Evolutionary conservation across 2,888 invertebrate genomes (phyloP), one percentile per base, ranked within the genome.

Genomic region (Torymus tubicola): DNA sequence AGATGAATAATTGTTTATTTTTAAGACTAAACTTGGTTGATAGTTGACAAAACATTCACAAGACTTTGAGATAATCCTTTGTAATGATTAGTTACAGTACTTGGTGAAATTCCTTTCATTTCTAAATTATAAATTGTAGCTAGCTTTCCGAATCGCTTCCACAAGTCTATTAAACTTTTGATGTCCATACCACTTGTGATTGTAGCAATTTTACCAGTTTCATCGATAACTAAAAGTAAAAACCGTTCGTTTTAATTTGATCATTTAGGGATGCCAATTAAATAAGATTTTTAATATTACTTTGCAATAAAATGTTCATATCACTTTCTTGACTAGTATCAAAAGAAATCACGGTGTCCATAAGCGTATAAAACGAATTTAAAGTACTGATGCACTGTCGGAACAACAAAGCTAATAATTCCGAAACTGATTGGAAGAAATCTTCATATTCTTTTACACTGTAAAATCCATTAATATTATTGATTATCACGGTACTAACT

Each of bases 61-160:
- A 86, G 83, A 53, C 85, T 83, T 65, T 83, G 81, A 0, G 85
- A 67, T 13, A 88, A 82, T 24, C 82, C 83, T 73, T 78, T 81
- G 16, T 88, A 83, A 58, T 87, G 86, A 42, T 65, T 50, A 2
- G 80, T 78, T 4, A 89, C 81, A 14, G 74, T 82, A 0, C 61
- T 21, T 0, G 82, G 67, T 4, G 84, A 83, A 18, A 69, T 71
- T 42, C 65, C 74, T 61, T 85, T 87, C 3, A 88, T 82, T 31
- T 81, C 67, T 0, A 55, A 18, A 16, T 82, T 81, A 50, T 87
- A 78, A 12, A 60, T 79, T 0, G 86, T 80, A 0, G 86, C 84
- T 52, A 90, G 75, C 83, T 87, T 89, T 2, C 85, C 87, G 53
- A 90, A 90, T 10, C 82, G 81, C 82, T 87, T 89, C 84, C 88